Base-by-base conservation (phyloP, 2,113 vertebrate genomes). In the Riparia riparia region DNA sequence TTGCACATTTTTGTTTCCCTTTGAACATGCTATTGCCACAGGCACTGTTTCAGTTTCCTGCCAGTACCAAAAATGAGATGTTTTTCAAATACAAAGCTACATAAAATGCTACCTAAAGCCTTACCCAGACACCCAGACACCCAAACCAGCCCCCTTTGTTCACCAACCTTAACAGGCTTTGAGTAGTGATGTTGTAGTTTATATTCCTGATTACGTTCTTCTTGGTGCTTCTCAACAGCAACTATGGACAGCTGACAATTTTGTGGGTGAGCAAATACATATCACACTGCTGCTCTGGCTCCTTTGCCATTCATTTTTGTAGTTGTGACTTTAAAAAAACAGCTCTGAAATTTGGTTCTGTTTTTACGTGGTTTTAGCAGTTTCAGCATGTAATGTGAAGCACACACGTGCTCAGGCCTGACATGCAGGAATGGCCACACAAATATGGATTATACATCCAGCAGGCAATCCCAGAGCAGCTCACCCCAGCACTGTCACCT, bases 1-100 rank as follows among this genome's bases (percentile, higher is more conserved):
- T 70, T 53, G 74, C 71, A 71, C 47, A 4, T 87, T 91, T 89
- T 71, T 85, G 32, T 74, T 68, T 90, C 82, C n/a, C 90, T 90
- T 89, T 82, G 57, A 87, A 47, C 1, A 0, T 29, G 22, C 34
- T 72, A 26, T 68, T 85, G 79, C 54, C 54, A 22, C 21, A 78
- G 51, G 49, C 25, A 50, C 34, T 16, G 25, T 76, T 89, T 70
- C 58, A 54, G 32, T 65, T 95, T 94, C 63, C 87, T 66, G 51
- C 60, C 83, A 44, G 65, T 82, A 64, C 56, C 16, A 50, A 82
- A 90, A 80, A 24, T 0, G 5, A 45, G 7, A 10, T 1, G 2
- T 74, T 81, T 86, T 88, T 88, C 56, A 81, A 51, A 66, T 15
- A 79, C 58, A 96, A 77, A 70, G 18, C 37, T 85, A 57, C 4